Base-by-base conservation (phyloP, 2,888 invertebrate species). In the Busseola fusca region DNA sequence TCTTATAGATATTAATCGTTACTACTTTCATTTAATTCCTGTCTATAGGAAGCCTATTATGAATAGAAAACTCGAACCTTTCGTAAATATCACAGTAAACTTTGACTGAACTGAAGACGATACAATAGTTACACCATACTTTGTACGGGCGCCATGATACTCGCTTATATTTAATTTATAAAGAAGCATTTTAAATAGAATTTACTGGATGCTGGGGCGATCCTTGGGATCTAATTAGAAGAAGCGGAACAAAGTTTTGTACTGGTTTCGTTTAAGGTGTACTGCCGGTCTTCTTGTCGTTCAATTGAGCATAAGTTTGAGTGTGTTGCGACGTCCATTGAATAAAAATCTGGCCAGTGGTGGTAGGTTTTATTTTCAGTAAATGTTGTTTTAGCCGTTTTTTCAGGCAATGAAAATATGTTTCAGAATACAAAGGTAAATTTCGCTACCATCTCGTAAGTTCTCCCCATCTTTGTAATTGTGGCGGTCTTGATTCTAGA, bases 191-290 rank as follows among this genome's bases (percentile, higher is more conserved):
- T 45, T 52, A 40, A 75, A 65, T 40, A 58, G 6, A 25, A 52
- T 25, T 16, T 16, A 52, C 25, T 52, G 30, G 7, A 62, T 21
- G 18, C 18, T 21, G 37, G 21, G 37, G 1, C 10, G 18, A 59
- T 37, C 6, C 30, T 40, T 48, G 16, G 14, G 27, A 76, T 64
- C 45, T 42, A 64, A 74, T 75, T 56, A 56, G 42, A 30, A 40
- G 56, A 50, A 30, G 4, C 59, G 18, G 27, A 30, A 48, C 57
- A 27, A 59, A 69, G n/a, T 64, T 37, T 40, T 18, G 5, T 18
- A 9, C 16, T 54, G 25, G 16, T 25, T 54, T 54, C 25, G 25
- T 18, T 16, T 27, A 27, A 18, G 18, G 16, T 27, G 9, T 54
- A 9, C 18, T 27, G 27, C 16, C 25, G 16, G 34, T 16, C 37